Percentiles rank a stretch among this genome's conserved stretches.
Evolutionary conservation across 2,113 vertebrate species (phyloP).

Genomic region (Drymodes brunneopygia): DNA sequence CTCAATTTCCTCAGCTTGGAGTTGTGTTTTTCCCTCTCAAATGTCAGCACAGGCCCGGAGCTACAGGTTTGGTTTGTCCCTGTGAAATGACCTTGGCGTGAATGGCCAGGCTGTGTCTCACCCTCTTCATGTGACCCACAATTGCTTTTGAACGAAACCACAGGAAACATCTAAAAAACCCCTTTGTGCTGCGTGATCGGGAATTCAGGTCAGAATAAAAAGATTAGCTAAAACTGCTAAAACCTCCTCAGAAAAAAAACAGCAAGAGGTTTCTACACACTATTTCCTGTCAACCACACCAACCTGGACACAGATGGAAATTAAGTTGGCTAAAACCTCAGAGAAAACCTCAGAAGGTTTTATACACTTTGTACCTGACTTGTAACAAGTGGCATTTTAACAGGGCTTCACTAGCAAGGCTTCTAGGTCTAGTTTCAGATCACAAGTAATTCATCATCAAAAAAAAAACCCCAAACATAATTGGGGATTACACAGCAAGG

Average conservation of each 20-base stretch:
- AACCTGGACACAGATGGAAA: not conserved
- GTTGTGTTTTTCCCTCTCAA: not conserved
- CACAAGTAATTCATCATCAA: not conserved
- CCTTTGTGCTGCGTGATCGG: not conserved
- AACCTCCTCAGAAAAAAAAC: not conserved
- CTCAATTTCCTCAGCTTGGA: accelerated
- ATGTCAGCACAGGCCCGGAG: not conserved
- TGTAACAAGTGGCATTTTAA: not conserved
- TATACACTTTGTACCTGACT: not conserved
- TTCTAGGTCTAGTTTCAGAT: not conserved
- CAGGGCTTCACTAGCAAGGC: accelerated
- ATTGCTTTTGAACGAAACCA: not conserved
- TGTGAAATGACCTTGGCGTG: not conserved
- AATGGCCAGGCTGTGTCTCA: not conserved
- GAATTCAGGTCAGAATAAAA: not conserved
- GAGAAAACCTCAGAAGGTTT: not conserved
- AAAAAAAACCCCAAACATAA: not conserved
- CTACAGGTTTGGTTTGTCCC: not conserved
- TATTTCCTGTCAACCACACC: accelerated
- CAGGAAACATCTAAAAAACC: not conserved
- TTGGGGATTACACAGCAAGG: not conserved
- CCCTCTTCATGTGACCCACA: not conserved
- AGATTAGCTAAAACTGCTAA: not conserved
- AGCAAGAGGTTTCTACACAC: accelerated
- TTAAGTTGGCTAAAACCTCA: not conserved